Evolutionary conservation across 2,888 invertebrate genomes (phyloP), one percentile per base, ranked within the genome.

Genomic region (Dolichopus griseipennis): DNA sequence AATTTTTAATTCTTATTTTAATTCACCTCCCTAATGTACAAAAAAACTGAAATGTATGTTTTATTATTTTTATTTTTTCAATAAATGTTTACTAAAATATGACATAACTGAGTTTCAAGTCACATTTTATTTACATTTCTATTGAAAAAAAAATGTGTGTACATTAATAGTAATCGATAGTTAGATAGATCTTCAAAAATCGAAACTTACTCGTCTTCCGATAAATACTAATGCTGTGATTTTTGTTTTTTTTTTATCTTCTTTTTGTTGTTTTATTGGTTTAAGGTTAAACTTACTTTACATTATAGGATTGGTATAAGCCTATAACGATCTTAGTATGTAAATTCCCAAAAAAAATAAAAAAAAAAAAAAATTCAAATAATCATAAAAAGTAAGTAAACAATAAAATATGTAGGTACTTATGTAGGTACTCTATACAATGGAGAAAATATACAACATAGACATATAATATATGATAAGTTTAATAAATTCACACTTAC

Each of bases 271-370:
- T 52, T 52, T 52, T 52, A 52, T 52, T 52, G n/a, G 52, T 52
- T 52, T 52, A 52, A 52, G 52, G n/a, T n/a, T 52, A 52, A 52
- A 52, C n/a, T 52, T 52, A 52, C 52, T 52, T 52, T 52, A 52
- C 52, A 52, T 52, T 52, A n/a, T 52, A 52, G 52, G 52, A 52
- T 52, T 52, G 52, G 52, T 52, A n/a, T n/a, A 52, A 15, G 52
- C 18, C 6, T 2, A 52, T 12, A 18, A 52, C 37, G 52, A 52
- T 52, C 15, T 52, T 12, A 52, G 52, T 52, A 52, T 52, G 8
- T 52, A 52, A 52, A 52, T 52, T 52, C n/a, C 52, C 52, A 52
- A 52, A 52, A 52, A 12, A 52, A 43, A n/a, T n/a, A n/a, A n/a
- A n/a, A 52, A 6, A 52, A 52, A 52, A 37, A 37, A 37, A 37